Conservation (phyloP, 2,797 vertebrate species). For the Mormyrops attenuatus region DNA sequence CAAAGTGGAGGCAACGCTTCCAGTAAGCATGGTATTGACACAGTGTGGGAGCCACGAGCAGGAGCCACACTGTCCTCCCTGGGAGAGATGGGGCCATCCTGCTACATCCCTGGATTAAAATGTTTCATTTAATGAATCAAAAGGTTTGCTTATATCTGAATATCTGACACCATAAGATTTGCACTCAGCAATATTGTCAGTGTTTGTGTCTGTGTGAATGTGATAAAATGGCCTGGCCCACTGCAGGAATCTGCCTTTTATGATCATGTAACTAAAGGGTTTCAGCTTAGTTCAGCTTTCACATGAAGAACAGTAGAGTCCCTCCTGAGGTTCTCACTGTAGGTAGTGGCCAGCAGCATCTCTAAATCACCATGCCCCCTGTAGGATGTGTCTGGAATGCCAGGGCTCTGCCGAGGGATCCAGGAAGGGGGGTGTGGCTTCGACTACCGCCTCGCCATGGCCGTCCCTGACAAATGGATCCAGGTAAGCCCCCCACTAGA, state of each 20-base stretch:
- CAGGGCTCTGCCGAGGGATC: constrained; percentile 80
- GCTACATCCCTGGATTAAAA: not conserved
- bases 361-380: constrained; percentile 11
- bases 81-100: not conserved
- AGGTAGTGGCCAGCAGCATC: not conserved
- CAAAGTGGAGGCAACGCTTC: not conserved
- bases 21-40: not conserved
- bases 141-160: not conserved
- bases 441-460: constrained; percentile 94
- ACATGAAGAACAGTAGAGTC: not conserved
- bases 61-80: not conserved
- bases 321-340: not conserved
- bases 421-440: constrained; percentile 86
- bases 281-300: not conserved
- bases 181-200: not conserved
- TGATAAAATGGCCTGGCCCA: not conserved
- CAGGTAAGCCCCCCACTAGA: constrained; percentile 64
- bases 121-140: not conserved
- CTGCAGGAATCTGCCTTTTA: not conserved
- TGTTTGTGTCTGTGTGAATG: not conserved
- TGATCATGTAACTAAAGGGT: not conserved
- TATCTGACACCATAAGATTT: not conserved
- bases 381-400: constrained; percentile 97
- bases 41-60: not conserved
- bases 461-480: constrained; percentile 98